phyloP scores from a whole-genome alignment of 2,797 vertebrate species.

The Melanotaenia maccullochi region DNA sequence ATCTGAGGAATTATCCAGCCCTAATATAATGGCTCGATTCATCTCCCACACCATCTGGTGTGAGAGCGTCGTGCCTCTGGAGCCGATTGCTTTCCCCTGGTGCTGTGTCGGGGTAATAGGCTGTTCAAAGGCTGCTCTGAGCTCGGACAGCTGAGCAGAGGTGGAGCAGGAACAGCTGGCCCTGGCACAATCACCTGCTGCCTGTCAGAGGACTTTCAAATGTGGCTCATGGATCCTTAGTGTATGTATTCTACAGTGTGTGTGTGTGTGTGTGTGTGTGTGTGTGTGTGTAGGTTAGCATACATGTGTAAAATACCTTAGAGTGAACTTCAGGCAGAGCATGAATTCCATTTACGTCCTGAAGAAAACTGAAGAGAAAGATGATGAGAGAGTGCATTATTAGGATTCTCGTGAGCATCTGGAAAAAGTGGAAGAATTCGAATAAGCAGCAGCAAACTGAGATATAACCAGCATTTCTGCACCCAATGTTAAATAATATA shows the following conservation, averaged over 20 bases:
- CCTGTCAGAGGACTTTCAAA: conserved; percentile 75
- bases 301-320: conserved; percentile 31
- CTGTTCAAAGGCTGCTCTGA: conserved; percentile 84
- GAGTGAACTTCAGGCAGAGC: conserved; percentile 46
- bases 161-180: conserved; percentile 85
- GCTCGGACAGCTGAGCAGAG: conserved; percentile 86
- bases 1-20: conserved; percentile 86
- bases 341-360: conserved; percentile 17
- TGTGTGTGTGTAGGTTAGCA: conserved; percentile 27
- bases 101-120: conserved; percentile 84
- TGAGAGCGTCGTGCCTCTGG: conserved; percentile 80
- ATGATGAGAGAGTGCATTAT: conserved; percentile 47
- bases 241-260: conserved; percentile 45
- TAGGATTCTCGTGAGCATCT: conserved; percentile 68
- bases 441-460: conserved; percentile 54
- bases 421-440: conserved; percentile 56
- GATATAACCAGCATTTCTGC: conserved; percentile 43
- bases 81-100: conserved; percentile 84
- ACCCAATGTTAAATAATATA: conserved; percentile 38
- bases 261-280: conserved; percentile 39
- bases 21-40: conserved; percentile 87
- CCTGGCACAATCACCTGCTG: conserved; percentile 81
- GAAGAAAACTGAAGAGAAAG: conserved; percentile 28
- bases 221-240: conserved; percentile 59
- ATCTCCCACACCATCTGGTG: conserved; percentile 87